Conservation (phyloP, 2,888 invertebrate species). For the Idaea aversata region DNA sequence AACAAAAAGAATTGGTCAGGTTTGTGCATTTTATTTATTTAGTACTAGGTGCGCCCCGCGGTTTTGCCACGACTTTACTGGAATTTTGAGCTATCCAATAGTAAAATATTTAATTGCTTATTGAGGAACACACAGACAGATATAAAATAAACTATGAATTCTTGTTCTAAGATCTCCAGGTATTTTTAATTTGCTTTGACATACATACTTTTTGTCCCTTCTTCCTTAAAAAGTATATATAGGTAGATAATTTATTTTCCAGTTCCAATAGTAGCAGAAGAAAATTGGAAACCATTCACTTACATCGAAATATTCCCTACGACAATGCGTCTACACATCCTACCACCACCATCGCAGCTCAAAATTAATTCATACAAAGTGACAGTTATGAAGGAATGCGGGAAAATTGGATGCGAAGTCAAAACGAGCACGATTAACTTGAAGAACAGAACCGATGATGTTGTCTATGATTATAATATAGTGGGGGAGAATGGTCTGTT, state of each 20-base stretch:
- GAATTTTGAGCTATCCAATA: too few relatives aligned
- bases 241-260: constrained; percentile 17
- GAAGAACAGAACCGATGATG: constrained; percentile 50
- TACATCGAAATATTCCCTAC: constrained; percentile 64
- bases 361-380: constrained; percentile 54
- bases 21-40: too few relatives aligned
- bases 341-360: constrained; percentile 57
- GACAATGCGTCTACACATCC: constrained; percentile 58
- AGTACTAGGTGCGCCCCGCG: too few relatives aligned
- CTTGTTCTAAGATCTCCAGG: too few relatives aligned
- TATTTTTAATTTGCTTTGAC: too few relatives aligned
- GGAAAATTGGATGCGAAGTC: constrained; percentile 38
- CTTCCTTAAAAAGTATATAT: background rate
- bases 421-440: constrained; percentile 35
- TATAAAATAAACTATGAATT: too few relatives aligned
- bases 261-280: constrained; percentile 56
- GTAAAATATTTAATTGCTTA: too few relatives aligned
- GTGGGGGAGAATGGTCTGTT: constrained; percentile 55
- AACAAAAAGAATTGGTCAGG: too few relatives aligned
- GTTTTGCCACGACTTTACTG: too few relatives aligned
- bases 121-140: too few relatives aligned
- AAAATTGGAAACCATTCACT: constrained; percentile 67
- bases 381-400: constrained; percentile 45
- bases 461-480: constrained; percentile 56
- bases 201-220: too few relatives aligned